Evolutionary conservation across 2,797 vertebrate species (phyloP).

Genomic region (Acropternis orthonyx): DNA sequence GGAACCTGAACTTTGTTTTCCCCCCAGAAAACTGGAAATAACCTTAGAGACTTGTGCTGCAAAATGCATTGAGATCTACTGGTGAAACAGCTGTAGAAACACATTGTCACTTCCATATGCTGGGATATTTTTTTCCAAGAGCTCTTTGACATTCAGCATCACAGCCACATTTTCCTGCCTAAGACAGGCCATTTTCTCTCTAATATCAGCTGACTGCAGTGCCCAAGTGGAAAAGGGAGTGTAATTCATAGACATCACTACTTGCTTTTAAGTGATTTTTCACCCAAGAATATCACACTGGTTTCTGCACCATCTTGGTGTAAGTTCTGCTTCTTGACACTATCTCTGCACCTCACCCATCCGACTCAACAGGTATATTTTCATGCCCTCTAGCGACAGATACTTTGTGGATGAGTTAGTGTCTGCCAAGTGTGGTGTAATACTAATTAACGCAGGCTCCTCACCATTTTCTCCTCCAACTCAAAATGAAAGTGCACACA

Average conservation of each 20-base stretch:
- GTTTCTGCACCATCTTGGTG: neutral
- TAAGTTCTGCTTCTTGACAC: neutral
- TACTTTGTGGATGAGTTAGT: neutral
- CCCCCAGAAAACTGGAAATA: neutral
- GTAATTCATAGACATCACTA: neutral
- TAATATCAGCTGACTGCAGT: neutral
- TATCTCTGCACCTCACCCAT: neutral
- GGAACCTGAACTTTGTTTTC: neutral
- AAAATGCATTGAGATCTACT: neutral
- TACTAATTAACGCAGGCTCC: conserved; percentile 9
- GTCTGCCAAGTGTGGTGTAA: neutral
- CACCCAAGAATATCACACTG: neutral
- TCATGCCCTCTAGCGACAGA: conserved; percentile 20
- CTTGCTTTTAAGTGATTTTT: neutral
- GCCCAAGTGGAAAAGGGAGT: neutral
- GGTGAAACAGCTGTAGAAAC: neutral
- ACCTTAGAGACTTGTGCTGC: neutral
- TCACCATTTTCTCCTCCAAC: neutral
- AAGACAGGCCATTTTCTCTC: neutral
- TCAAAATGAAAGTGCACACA: neutral
- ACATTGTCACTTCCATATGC: neutral
- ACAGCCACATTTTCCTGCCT: neutral
- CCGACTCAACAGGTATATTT: neutral
- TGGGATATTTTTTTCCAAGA: neutral
- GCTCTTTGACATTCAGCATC: neutral